phyloP scores from a whole-genome alignment of 2,113 vertebrate genomes.

The Trogon surrucura region DNA sequence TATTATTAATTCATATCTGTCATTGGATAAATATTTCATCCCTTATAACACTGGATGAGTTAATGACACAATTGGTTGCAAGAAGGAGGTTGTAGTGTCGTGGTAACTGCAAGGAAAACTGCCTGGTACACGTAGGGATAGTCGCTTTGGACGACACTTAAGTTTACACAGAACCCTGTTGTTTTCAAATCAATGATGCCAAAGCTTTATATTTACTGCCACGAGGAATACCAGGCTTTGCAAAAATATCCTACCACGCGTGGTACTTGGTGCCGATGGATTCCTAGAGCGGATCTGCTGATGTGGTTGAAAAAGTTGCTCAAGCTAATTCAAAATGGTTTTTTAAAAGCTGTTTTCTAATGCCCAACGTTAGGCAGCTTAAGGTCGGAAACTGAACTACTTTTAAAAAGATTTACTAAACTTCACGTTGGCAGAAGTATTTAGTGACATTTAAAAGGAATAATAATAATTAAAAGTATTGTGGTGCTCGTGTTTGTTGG shows the following conservation, averaged over 20 bases:
- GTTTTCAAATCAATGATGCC: neutral
- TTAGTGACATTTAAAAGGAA: neutral
- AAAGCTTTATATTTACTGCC: neutral
- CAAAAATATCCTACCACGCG: neutral
- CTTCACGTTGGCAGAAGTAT: neutral
- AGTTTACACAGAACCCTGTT: neutral
- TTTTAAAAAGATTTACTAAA: neutral
- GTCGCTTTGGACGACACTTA: neutral
- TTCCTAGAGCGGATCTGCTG: neutral
- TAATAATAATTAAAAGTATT: neutral
- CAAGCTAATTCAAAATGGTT: fast-evolving
- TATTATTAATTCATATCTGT: neutral
- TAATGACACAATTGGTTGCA: neutral
- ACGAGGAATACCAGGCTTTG: neutral
- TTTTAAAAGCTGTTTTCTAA: neutral
- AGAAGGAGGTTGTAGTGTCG: neutral
- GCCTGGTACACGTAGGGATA: neutral
- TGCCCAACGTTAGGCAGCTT: neutral
- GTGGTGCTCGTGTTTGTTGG: neutral
- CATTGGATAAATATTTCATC: neutral
- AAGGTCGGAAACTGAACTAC: neutral
- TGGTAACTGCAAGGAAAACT: neutral
- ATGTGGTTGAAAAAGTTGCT: neutral
- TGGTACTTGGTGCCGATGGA: neutral
- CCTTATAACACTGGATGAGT: neutral